Evolutionary conservation across 2,888 invertebrate species (phyloP).

Genomic region (Apomyelois bistriatella): DNA sequence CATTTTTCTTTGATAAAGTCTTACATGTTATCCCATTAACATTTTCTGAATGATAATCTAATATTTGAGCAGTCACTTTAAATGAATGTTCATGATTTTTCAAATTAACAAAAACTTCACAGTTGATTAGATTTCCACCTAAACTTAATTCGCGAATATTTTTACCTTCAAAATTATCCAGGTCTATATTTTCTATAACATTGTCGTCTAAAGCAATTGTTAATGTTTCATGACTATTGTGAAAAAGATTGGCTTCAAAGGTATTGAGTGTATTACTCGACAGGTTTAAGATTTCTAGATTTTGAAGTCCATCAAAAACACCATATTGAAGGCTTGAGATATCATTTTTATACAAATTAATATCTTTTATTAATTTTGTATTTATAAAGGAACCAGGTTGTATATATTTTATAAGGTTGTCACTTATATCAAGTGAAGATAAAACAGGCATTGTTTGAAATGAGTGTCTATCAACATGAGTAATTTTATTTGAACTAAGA

Average conservation of each 20-base stretch:
- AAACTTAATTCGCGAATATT: constrained; percentile 20
- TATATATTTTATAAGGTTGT: constrained; percentile 23
- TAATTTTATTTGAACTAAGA: constrained; percentile 24
- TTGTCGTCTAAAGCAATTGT: constrained; percentile 25
- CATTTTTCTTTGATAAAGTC: neutral
- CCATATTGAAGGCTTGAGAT: constrained; percentile 25
- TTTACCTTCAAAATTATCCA: constrained; percentile 18
- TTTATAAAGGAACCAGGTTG: constrained; percentile 28
- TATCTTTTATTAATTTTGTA: constrained; percentile 15
- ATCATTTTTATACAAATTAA: constrained; percentile 23
- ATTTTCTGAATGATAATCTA: constrained; percentile 29
- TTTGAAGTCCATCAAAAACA: constrained; percentile 23
- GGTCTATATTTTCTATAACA: constrained; percentile 19
- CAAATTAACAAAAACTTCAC: constrained; percentile 22
- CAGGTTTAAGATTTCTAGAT: constrained; percentile 20
- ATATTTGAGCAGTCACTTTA: constrained; percentile 23
- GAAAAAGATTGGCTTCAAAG: constrained; percentile 24
- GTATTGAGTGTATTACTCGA: constrained; percentile 23
- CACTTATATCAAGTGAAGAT: constrained; percentile 24
- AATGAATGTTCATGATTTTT: constrained; percentile 12
- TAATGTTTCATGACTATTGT: constrained; percentile 11
- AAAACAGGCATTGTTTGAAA: constrained; percentile 23
- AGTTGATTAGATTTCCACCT: constrained; percentile 27
- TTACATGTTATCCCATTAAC: constrained; percentile 37
- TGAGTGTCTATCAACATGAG: constrained; percentile 24